A percentile compares a stretch with the other conserved stretches of the same genome.
These are phyloP conservation scores for Lindbergichthys nudifrons DNA, from an alignment of 2,797 vertebrate genomes.

Conservation along the genomic window DNA sequence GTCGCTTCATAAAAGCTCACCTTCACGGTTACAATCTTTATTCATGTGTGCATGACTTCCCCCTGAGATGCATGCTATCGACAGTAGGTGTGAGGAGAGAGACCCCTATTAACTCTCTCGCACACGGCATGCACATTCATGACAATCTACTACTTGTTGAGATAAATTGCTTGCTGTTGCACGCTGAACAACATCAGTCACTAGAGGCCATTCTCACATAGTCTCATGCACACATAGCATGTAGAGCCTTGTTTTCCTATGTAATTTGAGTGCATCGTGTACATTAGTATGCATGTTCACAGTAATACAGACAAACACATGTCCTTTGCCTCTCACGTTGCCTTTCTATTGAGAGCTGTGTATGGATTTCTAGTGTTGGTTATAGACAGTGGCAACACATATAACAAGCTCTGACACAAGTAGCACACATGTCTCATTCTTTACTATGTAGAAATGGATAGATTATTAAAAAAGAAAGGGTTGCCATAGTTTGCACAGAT, in stretches of 20 bases:
- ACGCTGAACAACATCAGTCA: slow-evolving; percentile 1
- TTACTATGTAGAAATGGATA: background rate
- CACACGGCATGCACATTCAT: slow-evolving; percentile 9
- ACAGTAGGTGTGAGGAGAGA: slow-evolving; percentile 11
- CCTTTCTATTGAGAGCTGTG: background rate
- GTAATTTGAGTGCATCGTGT: background rate
- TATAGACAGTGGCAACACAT: background rate
- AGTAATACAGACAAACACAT: too few species aligned
- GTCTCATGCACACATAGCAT: slow-evolving; percentile 5
- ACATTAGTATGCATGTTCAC: background rate
- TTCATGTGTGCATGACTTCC: slow-evolving; percentile 36
- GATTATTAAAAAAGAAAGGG: too few species aligned
- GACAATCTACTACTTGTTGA: background rate
- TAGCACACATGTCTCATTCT: background rate
- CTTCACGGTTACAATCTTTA: slow-evolving; percentile 28
- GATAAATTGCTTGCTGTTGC: slow-evolving; percentile 1
- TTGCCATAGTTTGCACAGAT: too few species aligned
- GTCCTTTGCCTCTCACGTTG: background rate
- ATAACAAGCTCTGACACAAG: background rate
- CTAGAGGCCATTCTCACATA: background rate
- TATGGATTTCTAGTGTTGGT: background rate
- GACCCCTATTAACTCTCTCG: slow-evolving; percentile 1
- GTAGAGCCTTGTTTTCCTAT: background rate
- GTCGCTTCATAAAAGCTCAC: slow-evolving; percentile 16
- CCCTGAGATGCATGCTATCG: slow-evolving; percentile 10